Base-by-base conservation (phyloP, 2,113 vertebrate species). In the Sclerurus mexicanus region DNA sequence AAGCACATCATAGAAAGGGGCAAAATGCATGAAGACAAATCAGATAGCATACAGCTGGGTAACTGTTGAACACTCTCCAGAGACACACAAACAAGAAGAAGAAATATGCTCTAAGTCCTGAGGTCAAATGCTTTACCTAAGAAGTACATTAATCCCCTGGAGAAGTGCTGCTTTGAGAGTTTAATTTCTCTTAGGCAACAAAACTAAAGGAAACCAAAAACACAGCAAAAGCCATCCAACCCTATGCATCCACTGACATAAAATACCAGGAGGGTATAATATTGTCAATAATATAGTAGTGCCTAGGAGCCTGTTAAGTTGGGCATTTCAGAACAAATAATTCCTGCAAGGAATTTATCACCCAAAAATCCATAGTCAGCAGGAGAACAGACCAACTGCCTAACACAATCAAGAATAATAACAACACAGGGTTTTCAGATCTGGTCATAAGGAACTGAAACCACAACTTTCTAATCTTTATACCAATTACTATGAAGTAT, bases 51-150 rank as follows among this genome's bases (percentile, higher is more conserved):
- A 52, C 22, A 71, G 33, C 33, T 83, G 28, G 13, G 10, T 71
- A 79, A 74, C 24, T 69, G 63, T 50, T 77, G 85, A 91, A 67
- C 50, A 49, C 42, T 33, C 89, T 90, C 78, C 35, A 80, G 87
- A 91, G 85, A 71, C 72, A 67, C 27, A 59, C 39, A 80, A 81
- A 74, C 2, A 3, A 90, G 82, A 88, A 72, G 37, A 92, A 94
- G 64, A 95, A 95, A 77, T 94, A 89, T 47, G 14, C 44, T 86
- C 4, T 11, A 71, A 78, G 20, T 78, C 90, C 59, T 2, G 39
- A 93, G 76, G 95, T 96, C 88, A 97, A 92, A 90, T 86, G 42
- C 37, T 94, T 89, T 96, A 86, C 85, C 95, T 86, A 91, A 85
- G 69, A 85, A 73, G 14, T 74, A 40, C 42, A 81, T 96, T 90